Base-by-base conservation (phyloP, 2,113 vertebrate species). In the Hippolais icterina region DNA sequence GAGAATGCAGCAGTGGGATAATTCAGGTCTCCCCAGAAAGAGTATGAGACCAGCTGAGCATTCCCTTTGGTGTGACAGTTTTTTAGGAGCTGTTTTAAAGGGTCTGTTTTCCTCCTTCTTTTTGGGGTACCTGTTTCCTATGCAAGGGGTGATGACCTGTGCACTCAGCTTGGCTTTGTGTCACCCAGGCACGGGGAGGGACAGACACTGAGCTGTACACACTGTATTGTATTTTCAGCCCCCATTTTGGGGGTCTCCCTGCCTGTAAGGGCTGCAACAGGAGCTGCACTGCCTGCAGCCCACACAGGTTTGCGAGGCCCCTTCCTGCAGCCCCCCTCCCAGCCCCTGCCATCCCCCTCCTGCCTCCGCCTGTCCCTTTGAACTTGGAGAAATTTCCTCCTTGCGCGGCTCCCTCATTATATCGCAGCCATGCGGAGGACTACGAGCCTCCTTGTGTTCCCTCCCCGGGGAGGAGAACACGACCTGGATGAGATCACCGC, bases 401-500 rank as follows among this genome's bases (percentile, higher is more conserved):
- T 89, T 44, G 64, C 3, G 7, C 66, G 0, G 92, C 84, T 96
- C 93, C 87, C 89, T 96, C 94, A 97, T 97, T 96, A 96, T 90
- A 92, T 87, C 35, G 54, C 93, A 95, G 93, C 93, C 75, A 19
- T 47, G 87, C 15, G 8, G 86, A 86, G 89, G 84, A 84, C 91
- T 77, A 18, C 47, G 79, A 94, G 93, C 78, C 88, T 80, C 87
- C 88, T 95, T 72, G 77, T 60, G 77, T 83, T 92, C 93, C 75
- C 39, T 96, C 96, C 96, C 96, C 1, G 4, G 57, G 94, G 96
- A 96, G 82, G 79, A 75, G 93, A 95, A 96, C 76, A 83, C 42
- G 66, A 96, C 94, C 95, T 83, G 94, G 94, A 97, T 98, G 98
- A 98, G 97, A 96, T 98, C 97, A 98, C 90, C 20, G 2, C 83